A percentile compares a stretch with the other conserved stretches of the same genome.
Conservation (phyloP, 2,888 invertebrate genomes). For the Patella ulyssiponensis region DNA sequence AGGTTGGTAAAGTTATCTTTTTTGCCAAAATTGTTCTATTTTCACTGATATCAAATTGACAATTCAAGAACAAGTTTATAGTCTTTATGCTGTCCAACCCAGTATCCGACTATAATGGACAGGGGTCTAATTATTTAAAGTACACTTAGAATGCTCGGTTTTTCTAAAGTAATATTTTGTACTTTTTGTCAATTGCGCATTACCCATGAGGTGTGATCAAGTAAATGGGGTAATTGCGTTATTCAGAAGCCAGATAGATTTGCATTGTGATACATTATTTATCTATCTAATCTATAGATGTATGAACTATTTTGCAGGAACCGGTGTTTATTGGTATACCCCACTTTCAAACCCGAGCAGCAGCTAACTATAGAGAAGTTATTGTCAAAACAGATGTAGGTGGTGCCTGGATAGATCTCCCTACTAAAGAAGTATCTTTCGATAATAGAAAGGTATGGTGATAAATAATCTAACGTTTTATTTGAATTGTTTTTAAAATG, state of each 20-base stretch:
- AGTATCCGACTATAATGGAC: no score
- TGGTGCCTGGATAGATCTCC: conserved; percentile 58
- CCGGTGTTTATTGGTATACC: conserved; percentile 61
- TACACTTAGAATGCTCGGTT: no score
- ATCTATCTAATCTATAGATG: background rate
- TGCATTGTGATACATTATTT: background rate
- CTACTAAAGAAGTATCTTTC: conserved; percentile 56
- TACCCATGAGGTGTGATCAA: no score
- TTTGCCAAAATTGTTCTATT: no score
- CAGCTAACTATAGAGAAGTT: conserved; percentile 56
- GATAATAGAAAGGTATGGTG: conserved; percentile 60
- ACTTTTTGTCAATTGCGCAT: no score
- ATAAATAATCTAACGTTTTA: background rate
- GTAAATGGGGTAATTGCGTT: no score
- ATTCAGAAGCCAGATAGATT: background rate
- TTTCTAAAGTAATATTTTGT: no score
- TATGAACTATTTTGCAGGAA: conserved; percentile 40
- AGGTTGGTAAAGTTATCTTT: conserved; percentile 24
- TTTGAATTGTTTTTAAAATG: no score
- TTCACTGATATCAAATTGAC: no score
- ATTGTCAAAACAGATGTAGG: conserved; percentile 61
- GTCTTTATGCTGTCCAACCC: no score
- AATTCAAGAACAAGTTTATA: no score
- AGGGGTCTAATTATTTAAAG: no score
- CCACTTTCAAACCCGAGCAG: conserved; percentile 49